Evolutionary conservation across 2,797 vertebrate genomes (phyloP), one percentile per base, ranked within the genome.

Genomic region (Salmo trutta): DNA sequence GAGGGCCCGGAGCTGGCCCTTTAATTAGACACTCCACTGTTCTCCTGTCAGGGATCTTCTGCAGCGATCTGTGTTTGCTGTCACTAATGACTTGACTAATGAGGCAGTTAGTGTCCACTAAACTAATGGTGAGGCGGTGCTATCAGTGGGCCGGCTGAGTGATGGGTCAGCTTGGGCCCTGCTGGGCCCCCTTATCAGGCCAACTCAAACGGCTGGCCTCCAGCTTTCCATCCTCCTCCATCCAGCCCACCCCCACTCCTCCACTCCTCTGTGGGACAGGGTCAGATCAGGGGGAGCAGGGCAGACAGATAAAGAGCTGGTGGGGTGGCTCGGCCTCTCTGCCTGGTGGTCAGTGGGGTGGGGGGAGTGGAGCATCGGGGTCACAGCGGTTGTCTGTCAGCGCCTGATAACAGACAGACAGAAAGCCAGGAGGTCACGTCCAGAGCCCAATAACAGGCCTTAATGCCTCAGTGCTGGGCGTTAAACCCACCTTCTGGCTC

Each of bases 51-150:
- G 92, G 89, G 92, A 93, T 93, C 91, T 93, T 95, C 93, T 89
- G 93, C 94, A 94, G 90, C 89, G 89, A 95, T 96, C 93, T 87
- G 90, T 94, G 94, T 95, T 93, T 92, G 93, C 94, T 95, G 93
- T 94, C 94, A 89, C 95, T 97, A 96, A 97, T 95, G 95, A 96
- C 94, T 92, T 94, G 95, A 95, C 95, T 97, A 97, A 98, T 97
- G 96, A 97, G 96, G 95, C 95, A 93, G 95, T 96, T 96, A 95
- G 93, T 90, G 93, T 96, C 94, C 93, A 89, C 94, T 95, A 92
- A 83, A 94, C 93, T 94, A 93, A 96, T 93, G 94, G 93, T 88
- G 92, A 92, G 90, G 89, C 88, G 85, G 59, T 64, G 21, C 59
- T 64, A 84, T 90, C 81, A 82, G 52, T 76, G 82, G 81, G 85